Base-by-base conservation (phyloP, 2,888 invertebrate species). In the Calliphora vomitoria region DNA sequence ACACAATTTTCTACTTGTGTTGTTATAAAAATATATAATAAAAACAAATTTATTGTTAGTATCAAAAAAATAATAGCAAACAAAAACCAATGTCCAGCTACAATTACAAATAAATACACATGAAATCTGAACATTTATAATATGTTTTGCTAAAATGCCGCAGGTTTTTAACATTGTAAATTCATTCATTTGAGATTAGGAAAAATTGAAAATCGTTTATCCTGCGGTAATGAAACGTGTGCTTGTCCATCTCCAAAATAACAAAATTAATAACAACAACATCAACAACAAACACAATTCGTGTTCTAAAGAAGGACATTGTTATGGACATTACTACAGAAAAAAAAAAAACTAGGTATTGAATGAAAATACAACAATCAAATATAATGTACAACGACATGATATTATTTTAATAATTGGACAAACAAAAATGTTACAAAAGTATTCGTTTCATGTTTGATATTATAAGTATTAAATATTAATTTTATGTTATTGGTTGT, bases 171-270 rank as follows among this genome's bases (percentile, higher is more conserved):
- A 55, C 79, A 86, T 85, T 89, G 85, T 75, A 87, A 88, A 85
- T 86, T 64, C 86, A 50, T 76, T 50, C 15, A 88, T 88, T 88
- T 88, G 53, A 87, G 84, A 88, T 89, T 88, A 88, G 82, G 87
- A 84, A 3, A 88, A 88, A 85, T 86, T 80, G 62, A 79, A 78
- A 88, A 74, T 81, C 81, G 41, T 66, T 83, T 62, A 79, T 25
- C 76, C 80, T 64, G 8, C 18, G 75, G 79, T 47, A 38, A 25
- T 58, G 50, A 78, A 64, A 38, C 62, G 38, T 64, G 62, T 64
- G 0, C n/a, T 35, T 64, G 62, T 64, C 62, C 62, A 38, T 38
- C 38, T 64, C 10, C 18, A 60, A 60, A 60, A 60, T 35, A 35
- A 35, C 62, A 64, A 64, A 31, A 60, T 60, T 38, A n/a, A n/a